Evolutionary conservation across 1,140 invertebrate genomes (phyloP).

Genomic region (Luehdorfia chinensis): DNA sequence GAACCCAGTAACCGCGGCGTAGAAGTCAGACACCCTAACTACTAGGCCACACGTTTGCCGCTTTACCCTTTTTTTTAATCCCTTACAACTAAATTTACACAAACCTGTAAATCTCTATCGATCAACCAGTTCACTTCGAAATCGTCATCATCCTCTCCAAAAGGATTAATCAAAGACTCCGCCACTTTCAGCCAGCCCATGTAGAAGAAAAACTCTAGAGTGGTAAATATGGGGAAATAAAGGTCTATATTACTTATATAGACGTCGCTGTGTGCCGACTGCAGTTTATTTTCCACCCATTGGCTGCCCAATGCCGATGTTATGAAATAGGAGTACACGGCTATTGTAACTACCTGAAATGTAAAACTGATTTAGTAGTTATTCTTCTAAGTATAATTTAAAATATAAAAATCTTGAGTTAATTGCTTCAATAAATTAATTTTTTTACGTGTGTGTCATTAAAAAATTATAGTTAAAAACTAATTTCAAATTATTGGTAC

Average conservation of each 20-base stretch:
- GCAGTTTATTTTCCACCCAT: slow-evolving; percentile 80
- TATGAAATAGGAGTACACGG: slow-evolving; percentile 94
- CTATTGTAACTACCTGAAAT: slow-evolving; percentile 91
- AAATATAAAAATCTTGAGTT: no score
- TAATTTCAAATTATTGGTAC: no score
- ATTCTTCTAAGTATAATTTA: no score
- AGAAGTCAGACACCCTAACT: no score
- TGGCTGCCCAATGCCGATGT: slow-evolving; percentile 90
- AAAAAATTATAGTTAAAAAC: no score
- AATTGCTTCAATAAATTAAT: no score
- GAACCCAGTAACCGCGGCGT: no score
- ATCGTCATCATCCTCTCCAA: slow-evolving; percentile 94
- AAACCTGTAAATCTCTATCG: slow-evolving; percentile 89
- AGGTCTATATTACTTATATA: slow-evolving; percentile 81
- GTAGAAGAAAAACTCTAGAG: slow-evolving; percentile 91
- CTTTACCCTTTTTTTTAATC: no score
- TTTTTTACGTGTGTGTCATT: no score
- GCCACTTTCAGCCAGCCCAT: slow-evolving; percentile 96
- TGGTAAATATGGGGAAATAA: slow-evolving; percentile 93
- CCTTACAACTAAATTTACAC: no score
- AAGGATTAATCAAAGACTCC: slow-evolving; percentile 91
- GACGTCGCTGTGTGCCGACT: slow-evolving; percentile 38
- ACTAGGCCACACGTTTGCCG: no score
- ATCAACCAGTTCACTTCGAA: slow-evolving; percentile 91
- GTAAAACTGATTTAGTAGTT: no score